Conservation (phyloP, 2,797 vertebrate species). For the Parotocinclus haroldoi region DNA sequence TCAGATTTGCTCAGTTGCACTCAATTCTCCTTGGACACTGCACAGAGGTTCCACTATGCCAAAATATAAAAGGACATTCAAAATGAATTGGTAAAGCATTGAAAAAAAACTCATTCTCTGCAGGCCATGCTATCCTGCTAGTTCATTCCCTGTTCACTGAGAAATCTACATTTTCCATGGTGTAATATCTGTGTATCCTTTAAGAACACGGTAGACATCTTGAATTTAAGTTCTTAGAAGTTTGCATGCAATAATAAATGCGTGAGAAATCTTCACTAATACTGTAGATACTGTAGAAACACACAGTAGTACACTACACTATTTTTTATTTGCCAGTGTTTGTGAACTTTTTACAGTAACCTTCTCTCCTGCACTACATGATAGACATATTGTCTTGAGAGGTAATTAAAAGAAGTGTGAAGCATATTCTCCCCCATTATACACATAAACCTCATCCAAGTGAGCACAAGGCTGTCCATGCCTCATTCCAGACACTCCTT, state of each 20-base stretch:
- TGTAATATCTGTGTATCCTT: background rate
- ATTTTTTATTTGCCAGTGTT: slow-evolving; percentile 21
- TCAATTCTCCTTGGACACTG: background rate
- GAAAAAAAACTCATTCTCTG: background rate
- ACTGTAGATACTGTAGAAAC: slow-evolving; percentile 16
- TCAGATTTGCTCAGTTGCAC: too few relatives aligned
- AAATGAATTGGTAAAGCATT: slow-evolving; percentile 3
- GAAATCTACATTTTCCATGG: background rate
- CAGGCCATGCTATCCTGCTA: background rate
- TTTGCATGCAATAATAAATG: slow-evolving; percentile 33
- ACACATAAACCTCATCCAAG: slow-evolving; percentile 14
- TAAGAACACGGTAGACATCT: background rate
- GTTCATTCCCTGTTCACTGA: background rate
- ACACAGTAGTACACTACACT: too few relatives aligned
- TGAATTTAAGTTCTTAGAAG: slow-evolving; percentile 4
- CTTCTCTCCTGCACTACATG: background rate
- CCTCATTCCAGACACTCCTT: slow-evolving; percentile 7
- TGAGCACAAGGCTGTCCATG: slow-evolving; percentile 7
- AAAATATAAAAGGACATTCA: background rate
- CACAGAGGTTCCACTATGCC: background rate
- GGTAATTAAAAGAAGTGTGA: slow-evolving; percentile 19
- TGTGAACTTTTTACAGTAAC: slow-evolving; percentile 27
- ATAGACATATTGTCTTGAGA: slow-evolving; percentile 4
- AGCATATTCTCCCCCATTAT: slow-evolving; percentile 20
- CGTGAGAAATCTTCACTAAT: slow-evolving; percentile 31